phyloP scores from a whole-genome alignment of 2,888 invertebrate genomes.

The Melangyna quadrimaculata region DNA sequence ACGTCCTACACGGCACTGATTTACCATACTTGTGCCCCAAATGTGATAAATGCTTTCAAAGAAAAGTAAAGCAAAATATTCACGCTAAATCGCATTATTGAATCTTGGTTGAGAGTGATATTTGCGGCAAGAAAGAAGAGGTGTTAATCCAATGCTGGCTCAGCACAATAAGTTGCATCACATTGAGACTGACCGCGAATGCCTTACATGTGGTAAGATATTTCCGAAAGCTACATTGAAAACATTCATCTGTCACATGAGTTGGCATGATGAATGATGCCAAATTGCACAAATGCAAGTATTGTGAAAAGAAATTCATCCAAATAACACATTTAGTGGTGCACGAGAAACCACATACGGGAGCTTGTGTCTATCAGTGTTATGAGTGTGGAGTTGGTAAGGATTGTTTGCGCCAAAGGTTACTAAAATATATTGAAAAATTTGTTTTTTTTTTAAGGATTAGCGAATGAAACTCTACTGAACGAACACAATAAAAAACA shows the following conservation, averaged over 20 bases:
- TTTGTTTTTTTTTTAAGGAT: conserved; percentile 8
- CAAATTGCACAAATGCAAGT: too few relatives aligned
- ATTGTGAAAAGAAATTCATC: too few relatives aligned
- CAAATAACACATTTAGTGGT: too few relatives aligned
- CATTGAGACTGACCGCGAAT: conserved; percentile 28
- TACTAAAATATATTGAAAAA: too few relatives aligned
- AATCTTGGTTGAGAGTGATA: conserved; percentile 16
- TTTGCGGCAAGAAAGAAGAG: conserved; percentile 43
- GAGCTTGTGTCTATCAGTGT: too few relatives aligned
- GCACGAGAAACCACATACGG: too few relatives aligned
- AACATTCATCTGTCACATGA: too few relatives aligned
- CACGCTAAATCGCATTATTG: conserved; percentile 33
- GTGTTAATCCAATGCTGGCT: conserved; percentile 50
- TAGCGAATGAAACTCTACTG: not conserved
- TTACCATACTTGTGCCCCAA: conserved; percentile 35
- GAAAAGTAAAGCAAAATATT: conserved; percentile 23
- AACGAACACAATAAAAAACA: conserved; percentile 12
- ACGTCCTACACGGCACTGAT: conserved; percentile 29
- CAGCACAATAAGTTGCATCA: conserved; percentile 54
- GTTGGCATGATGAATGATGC: too few relatives aligned
- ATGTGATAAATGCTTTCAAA: conserved; percentile 37
- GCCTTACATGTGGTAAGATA: conserved; percentile 38
- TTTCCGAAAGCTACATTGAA: conserved; percentile 7
- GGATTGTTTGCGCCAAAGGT: too few relatives aligned
- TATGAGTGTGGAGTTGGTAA: too few relatives aligned